Evolutionary conservation across 1,140 invertebrate species (phyloP).

Genomic region (Leucophenga varia): DNA sequence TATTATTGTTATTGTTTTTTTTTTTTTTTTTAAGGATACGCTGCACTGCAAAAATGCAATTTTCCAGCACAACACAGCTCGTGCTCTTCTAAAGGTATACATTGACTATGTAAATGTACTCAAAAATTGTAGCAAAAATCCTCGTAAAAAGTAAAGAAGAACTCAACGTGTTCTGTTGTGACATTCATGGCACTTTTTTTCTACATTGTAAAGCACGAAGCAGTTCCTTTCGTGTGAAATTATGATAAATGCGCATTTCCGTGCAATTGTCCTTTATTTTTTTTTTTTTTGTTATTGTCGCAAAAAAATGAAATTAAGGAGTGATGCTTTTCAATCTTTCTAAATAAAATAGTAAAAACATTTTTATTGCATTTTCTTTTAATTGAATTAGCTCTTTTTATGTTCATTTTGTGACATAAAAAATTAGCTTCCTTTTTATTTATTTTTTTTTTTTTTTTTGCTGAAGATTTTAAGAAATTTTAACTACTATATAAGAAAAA

Average conservation of each 20-base stretch:
- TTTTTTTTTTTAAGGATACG: too few species aligned
- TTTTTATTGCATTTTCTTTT: conserved; percentile 53
- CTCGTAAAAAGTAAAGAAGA: too few species aligned
- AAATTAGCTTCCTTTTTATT: too few species aligned
- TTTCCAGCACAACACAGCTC: conserved; percentile 24
- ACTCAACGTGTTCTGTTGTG: conserved; percentile 13
- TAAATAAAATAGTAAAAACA: too few species aligned
- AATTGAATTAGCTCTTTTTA: conserved; percentile 53
- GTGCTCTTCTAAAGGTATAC: conserved; percentile 8
- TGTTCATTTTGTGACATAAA: too few species aligned
- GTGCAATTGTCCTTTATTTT: conserved; percentile 23
- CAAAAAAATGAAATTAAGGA: conserved; percentile 43
- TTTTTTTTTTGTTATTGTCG: conserved; percentile 37
- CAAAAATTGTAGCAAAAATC: not conserved
- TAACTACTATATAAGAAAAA: too few species aligned
- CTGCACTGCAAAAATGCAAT: conserved; percentile 36
- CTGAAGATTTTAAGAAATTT: too few species aligned
- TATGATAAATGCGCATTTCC: conserved; percentile 50
- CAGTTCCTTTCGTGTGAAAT: conserved; percentile 46
- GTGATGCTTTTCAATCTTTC: conserved; percentile 48
- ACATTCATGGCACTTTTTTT: too few species aligned
- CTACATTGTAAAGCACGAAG: too few species aligned
- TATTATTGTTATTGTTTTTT: conserved; percentile 29
- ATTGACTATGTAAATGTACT: too few species aligned
- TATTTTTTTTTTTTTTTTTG: too few species aligned